Evolutionary conservation across 2,113 vertebrate species (phyloP), one percentile per base, ranked within the genome.

Genomic region (Rhinopithecus roxellana): DNA sequence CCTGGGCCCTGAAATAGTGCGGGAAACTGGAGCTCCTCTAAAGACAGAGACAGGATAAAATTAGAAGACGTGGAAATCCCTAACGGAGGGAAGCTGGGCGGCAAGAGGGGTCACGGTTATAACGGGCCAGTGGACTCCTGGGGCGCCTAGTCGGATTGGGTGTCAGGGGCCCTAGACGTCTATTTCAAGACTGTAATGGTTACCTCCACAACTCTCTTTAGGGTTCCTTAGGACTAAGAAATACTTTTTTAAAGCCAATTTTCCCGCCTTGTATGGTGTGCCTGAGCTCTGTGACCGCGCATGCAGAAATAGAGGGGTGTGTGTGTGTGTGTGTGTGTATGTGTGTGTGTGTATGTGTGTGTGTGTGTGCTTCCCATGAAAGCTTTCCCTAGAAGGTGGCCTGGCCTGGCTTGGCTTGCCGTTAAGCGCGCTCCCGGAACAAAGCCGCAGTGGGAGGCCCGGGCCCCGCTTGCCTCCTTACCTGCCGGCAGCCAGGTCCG

Each of bases 401-500:
- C 77, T 1, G 3, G 75, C 45, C 70, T 6, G 50, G 3, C 32
- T 20, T 0, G 64, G 43, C 79, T 45, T 10, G 43, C 74, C 8
- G 3, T 38, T 6, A 8, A 6, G 17, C 6, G 61, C 64, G 22
- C 74, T 55, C n/a, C 1, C 2, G 52, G 59, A 75, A 86, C 78
- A 75, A 93, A 93, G 92, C 79, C 27, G 20, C 52, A 1, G 30
- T 4, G n/a, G 18, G 11, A 2, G 13, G 23, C 5, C 11, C 52
- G 40, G 8, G 14, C 55, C 1, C 3, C 3, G 22, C 27, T 0
- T 0, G 16, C 0, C 27, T 22, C 48, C 98, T 99, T 98, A 99
- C 99, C 99, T 99, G 99, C 99, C 0, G 99, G 99, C 96, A 99
- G 97, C 79, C 98, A 61, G 83, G 92, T 98, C 90, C 97, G 97